Evolutionary conservation across 2,888 invertebrate species (phyloP), one percentile per base, ranked within the genome.

Genomic region (Biston stratarius): DNA sequence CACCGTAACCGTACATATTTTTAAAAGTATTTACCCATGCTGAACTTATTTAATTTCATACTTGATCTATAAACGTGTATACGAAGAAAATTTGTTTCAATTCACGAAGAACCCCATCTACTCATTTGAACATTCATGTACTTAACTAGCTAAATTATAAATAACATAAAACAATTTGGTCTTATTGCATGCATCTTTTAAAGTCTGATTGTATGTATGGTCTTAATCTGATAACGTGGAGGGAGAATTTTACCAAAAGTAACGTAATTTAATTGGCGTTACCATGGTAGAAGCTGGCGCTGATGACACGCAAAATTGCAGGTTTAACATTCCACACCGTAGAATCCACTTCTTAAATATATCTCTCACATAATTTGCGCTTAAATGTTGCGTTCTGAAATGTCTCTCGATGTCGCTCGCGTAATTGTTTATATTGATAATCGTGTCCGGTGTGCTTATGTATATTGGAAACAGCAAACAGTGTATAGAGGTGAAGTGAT

Each of bases 41-140:
- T 71, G 62, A 64, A 53, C 62, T 55, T 53, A 52, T 63, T 70
- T 71, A 44, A 53, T 71, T 74, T 67, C 24, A 64, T 62, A 57
- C 59, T 62, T 65, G 70, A 72, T 64, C 61, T 67, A 74, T 74
- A 74, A 74, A 74, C 62, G 60, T 65, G 69, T 74, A 74, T 74
- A 74, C 74, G 74, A 74, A 60, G 14, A 49, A 67, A 48, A 8
- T 44, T 49, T 24, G 57, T 64, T 69, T 69, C n/a, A 48, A 62
- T 67, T 15, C 8, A n/a, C 34, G 36, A 34, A 48, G n/a, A 34
- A n/a, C 14, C 14, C 12, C 15, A 12, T 10, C n/a, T 7, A n/a
- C n/a, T 8, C 8, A 34, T 51, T 51, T 51, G 12, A 33, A 51
- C 33, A 34, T 34, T 51, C 12, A n/a, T n/a, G n/a, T n/a, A n/a